These are phyloP conservation scores for Yoshiicerus persimilis DNA, from an alignment of 1,140 invertebrate species.

Conservation along the genomic window DNA sequence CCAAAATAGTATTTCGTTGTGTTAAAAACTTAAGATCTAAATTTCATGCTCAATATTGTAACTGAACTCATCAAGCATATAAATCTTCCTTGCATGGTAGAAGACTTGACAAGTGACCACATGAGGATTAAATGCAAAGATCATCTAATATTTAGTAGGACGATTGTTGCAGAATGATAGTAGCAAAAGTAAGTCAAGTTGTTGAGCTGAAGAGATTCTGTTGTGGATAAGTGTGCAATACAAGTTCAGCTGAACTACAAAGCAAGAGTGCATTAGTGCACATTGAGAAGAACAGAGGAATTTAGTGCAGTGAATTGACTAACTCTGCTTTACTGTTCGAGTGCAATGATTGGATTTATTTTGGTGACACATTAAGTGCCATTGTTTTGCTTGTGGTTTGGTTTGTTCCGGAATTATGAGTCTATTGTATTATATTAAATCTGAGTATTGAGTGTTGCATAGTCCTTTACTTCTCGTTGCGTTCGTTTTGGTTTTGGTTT, in stretches of 20 bases:
- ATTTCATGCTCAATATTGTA: no score
- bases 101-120: not conserved
- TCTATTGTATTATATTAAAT: not conserved
- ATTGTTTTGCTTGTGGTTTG: constrained; percentile 19
- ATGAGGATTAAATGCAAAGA: not conserved
- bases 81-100: not conserved
- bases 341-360: constrained; percentile 17
- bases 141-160: not conserved
- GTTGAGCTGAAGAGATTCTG: not conserved
- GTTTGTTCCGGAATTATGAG: not conserved
- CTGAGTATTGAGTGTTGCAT: not conserved
- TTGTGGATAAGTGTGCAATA: not conserved
- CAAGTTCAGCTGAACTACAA: not conserved
- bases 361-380: constrained; percentile 16
- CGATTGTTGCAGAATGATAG: not conserved
- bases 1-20: not conserved
- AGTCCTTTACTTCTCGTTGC: not conserved
- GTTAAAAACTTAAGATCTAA: not conserved
- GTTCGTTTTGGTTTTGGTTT: not conserved
- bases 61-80: not conserved
- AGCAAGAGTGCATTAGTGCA: not conserved
- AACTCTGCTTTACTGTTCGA: not conserved
- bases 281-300: not conserved
- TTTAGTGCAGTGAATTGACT: not conserved
- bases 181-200: not conserved